These are phyloP conservation scores for Minunthozetes semirufus DNA, from an alignment of 2,888 invertebrate genomes.

Conservation along the genomic window DNA sequence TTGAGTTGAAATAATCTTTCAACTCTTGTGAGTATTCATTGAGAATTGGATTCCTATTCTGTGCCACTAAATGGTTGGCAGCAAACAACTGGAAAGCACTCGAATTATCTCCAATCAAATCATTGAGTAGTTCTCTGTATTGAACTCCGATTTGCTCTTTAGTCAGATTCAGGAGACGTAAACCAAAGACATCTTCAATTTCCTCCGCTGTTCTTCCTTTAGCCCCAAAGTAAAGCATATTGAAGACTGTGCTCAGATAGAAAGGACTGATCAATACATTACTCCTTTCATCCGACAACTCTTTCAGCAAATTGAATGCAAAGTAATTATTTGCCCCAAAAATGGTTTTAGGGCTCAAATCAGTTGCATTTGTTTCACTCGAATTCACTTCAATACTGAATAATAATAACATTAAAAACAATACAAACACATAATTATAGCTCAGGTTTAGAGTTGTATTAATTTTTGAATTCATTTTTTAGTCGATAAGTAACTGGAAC, in stretches of 20 bases:
- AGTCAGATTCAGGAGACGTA: background rate
- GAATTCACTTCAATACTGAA: background rate
- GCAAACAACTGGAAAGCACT: conserved; percentile 1
- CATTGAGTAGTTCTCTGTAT: conserved; percentile 22
- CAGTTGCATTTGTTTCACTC: background rate
- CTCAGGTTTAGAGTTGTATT: too few relatives aligned
- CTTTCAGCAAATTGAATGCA: conserved; percentile 7
- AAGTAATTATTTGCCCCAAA: conserved; percentile 7
- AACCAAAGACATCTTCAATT: conserved; percentile 30
- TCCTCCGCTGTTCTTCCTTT: conserved; percentile 32
- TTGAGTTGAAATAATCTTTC: conserved; percentile 37
- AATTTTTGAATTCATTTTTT: too few relatives aligned
- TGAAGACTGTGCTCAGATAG: conserved; percentile 36
- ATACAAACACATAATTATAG: background rate
- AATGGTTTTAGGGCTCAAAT: background rate
- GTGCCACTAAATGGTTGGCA: conserved; percentile 7
- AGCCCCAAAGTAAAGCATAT: conserved; percentile 36
- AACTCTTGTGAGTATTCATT: conserved; percentile 29
- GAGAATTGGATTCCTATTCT: conserved; percentile 10
- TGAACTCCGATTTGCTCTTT: background rate
- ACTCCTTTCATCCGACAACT: background rate
- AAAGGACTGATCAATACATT: conserved; percentile 39
- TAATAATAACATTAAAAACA: background rate
- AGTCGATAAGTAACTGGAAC: too few relatives aligned
- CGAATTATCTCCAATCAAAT: background rate